Evolutionary conservation across 2,888 invertebrate species (phyloP), one percentile per base, ranked within the genome.

Genomic region (Parelbella ahira): DNA sequence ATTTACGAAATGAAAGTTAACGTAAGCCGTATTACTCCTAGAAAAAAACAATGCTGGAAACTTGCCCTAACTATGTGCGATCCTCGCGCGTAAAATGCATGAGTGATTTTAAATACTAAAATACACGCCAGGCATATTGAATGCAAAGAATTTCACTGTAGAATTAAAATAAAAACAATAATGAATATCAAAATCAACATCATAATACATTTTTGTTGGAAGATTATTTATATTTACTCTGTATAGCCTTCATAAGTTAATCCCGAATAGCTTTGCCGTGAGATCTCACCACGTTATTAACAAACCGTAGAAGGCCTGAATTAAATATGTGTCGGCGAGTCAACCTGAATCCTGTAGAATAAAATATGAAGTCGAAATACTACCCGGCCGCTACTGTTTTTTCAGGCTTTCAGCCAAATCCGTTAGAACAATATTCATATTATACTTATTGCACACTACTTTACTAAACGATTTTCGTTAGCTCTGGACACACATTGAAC

Each of bases 301-400:
- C 33, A 41, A 19, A 21, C 9, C 25, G 33, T 41, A 41, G 33
- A 19, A 25, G 21, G 15, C 12, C 41, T 41, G 41, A 41, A 41
- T 41, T 32, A 41, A 20, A 27, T 9, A 41, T 41, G 27, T 21
- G 41, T 27, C 27, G 33, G 38, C 11, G 29, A 38, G 38, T 7
- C 25, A 41, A 25, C 27, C 33, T n/a, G 36, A 27, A 23, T 20
- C 20, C 20, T 7, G 4, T 19, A 32, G 41, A 41, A 41, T 41
- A 41, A 41, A 41, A 41, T 41, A 41, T 41, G 41, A 41, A 41
- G 41, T 41, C 41, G 33, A 41, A 27, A 41, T 21, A 23, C 11
- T 27, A 21, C 7, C 18, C 24, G 25, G 19, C 11, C 32, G 8
- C 6, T 7, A 9, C 9, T 5, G 27, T 13, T 41, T 41, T 41